Evolutionary conservation across 2,113 vertebrate genomes (phyloP).

Genomic region (Hassar affinis): DNA sequence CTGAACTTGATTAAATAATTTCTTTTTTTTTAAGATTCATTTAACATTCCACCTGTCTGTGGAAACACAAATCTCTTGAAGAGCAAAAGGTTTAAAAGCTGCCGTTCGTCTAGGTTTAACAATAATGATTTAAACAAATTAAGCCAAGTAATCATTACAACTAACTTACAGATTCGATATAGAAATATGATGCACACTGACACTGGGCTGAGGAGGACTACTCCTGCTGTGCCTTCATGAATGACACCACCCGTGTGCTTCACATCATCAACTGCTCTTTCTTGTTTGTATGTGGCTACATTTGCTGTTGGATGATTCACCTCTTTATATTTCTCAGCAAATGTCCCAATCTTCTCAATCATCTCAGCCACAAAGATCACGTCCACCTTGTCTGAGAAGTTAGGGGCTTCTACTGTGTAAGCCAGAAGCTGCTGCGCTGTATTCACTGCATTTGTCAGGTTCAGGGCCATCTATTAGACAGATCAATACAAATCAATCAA

Average conservation of each 20-base stretch:
- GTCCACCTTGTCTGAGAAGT: slow-evolving; percentile 98
- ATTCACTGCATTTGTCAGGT: slow-evolving; percentile 89
- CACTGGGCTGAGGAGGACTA: slow-evolving; percentile 92
- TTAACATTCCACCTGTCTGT: not conserved
- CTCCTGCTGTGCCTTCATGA: slow-evolving; percentile 90
- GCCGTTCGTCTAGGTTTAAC: not conserved
- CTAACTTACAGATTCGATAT: not conserved
- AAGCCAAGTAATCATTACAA: not conserved
- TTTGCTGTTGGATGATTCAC: slow-evolving; percentile 61
- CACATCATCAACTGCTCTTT: slow-evolving; percentile 83
- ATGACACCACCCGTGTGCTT: slow-evolving; percentile 91
- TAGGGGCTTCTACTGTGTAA: slow-evolving; percentile 89
- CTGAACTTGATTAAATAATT: not conserved
- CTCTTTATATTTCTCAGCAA: slow-evolving; percentile 95
- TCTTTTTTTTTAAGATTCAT: not conserved
- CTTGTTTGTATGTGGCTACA: not conserved
- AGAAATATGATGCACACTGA: not conserved
- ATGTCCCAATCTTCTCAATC: slow-evolving; percentile 96
- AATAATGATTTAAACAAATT: not conserved
- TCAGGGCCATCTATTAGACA: slow-evolving; percentile 85
- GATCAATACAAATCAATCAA: not conserved
- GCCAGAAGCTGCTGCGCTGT: slow-evolving; percentile 87
- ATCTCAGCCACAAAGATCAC: slow-evolving; percentile 97
- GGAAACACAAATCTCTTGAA: not conserved
- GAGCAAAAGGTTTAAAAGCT: not conserved